phyloP scores from a whole-genome alignment of 2,888 invertebrate species.

The Oxystoma pomonae region DNA sequence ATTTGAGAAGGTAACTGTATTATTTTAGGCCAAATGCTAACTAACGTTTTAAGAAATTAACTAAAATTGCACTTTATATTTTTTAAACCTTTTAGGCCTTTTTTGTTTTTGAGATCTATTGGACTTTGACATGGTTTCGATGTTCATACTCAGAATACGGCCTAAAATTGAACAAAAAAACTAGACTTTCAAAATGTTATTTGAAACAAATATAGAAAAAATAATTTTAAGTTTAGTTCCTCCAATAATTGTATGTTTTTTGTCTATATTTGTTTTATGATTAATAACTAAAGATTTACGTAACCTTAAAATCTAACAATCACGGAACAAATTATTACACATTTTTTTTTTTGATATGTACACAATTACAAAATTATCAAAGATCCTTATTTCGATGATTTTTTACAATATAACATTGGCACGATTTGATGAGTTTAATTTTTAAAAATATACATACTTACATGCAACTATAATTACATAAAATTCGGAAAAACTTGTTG shows the following conservation, averaged over 20 bases:
- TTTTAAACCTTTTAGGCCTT: neutral
- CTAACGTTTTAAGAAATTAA: too few relatives aligned
- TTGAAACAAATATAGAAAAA: neutral
- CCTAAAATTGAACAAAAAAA: neutral
- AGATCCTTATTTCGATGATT: constrained; percentile 34
- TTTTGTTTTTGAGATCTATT: neutral
- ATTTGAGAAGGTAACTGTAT: too few relatives aligned
- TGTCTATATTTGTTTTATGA: neutral
- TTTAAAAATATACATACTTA: constrained; percentile 18
- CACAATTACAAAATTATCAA: constrained; percentile 39
- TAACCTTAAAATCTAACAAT: constrained; percentile 22
- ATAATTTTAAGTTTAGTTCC: neutral
- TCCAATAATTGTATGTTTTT: neutral
- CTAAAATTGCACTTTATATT: too few relatives aligned
- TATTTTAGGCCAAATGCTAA: too few relatives aligned
- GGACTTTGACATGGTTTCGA: neutral
- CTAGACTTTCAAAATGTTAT: too few relatives aligned
- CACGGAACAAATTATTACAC: constrained; percentile 25
- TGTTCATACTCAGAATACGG: too few relatives aligned
- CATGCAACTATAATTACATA: constrained; percentile 7
- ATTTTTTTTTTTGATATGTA: constrained; percentile 38
- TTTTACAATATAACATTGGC: constrained; percentile 36
- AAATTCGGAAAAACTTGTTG: neutral
- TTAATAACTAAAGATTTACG: neutral
- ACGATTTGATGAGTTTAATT: constrained; percentile 28